These are phyloP conservation scores for Leptobrachium leishanense DNA, from an alignment of 2,113 vertebrate species.

Conservation along the genomic window DNA sequence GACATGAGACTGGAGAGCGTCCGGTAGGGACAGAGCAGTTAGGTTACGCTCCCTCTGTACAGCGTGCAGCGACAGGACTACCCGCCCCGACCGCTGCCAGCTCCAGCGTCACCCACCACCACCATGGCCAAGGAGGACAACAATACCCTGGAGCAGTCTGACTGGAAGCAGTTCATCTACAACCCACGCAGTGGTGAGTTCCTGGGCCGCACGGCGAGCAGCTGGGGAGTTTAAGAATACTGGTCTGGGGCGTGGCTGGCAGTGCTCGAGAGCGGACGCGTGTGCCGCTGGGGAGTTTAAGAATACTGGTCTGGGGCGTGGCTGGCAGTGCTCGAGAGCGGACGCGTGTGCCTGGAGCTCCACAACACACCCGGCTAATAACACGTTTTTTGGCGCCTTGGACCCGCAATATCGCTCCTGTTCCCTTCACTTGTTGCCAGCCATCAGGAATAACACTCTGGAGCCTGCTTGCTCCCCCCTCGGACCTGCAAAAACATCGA, in stretches of 20 bases:
- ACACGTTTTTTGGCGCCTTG: too few species aligned
- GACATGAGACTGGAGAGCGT: constrained; percentile 39
- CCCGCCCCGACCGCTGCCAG: background rate
- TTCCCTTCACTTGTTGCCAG: too few species aligned
- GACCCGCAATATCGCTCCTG: too few species aligned
- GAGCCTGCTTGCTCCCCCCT: too few species aligned
- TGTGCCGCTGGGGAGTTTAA: constrained; percentile 72
- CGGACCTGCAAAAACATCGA: too few species aligned
- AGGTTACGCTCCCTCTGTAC: background rate
- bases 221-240: constrained; percentile 72
- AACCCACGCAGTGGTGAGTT: constrained; percentile 83
- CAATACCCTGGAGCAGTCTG: constrained; percentile 76
- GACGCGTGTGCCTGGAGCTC: too few species aligned
- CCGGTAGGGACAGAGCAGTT: constrained; percentile 39
- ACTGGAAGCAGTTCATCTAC: constrained; percentile 89
- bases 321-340: too few species aligned
- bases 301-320: too few species aligned
- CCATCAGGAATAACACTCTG: too few species aligned
- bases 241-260: too few species aligned
- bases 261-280: too few species aligned
- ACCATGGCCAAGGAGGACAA: constrained; percentile 81
- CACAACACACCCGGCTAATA: too few species aligned
- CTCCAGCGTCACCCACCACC: constrained; percentile 16
- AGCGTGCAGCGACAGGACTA: constrained; percentile 2
- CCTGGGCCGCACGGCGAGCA: constrained; percentile 87